Conservation (phyloP, 2,888 invertebrate species). For the Protonemura montana region DNA sequence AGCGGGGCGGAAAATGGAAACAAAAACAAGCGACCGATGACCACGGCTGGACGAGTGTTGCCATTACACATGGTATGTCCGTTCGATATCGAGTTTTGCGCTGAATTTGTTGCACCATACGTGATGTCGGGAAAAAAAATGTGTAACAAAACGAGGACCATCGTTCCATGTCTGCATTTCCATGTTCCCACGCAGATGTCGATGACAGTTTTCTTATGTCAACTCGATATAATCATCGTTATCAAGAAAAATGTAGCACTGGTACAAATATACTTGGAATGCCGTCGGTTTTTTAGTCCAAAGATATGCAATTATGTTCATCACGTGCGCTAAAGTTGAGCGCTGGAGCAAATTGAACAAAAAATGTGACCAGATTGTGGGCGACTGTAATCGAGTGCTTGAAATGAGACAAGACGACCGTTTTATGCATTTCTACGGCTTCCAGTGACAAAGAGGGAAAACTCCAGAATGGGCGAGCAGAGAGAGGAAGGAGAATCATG, state of each 20-base stretch:
- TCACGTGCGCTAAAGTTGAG: background rate
- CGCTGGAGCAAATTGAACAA: background rate
- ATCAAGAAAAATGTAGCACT: too few species aligned
- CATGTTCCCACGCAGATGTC: too few species aligned
- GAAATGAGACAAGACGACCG: background rate
- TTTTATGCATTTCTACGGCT: background rate
- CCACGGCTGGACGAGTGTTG: background rate
- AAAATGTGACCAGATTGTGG: background rate
- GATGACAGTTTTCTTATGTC: too few species aligned
- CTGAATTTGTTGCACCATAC: too few species aligned
- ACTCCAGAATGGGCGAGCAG: too few species aligned
- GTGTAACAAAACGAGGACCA: too few species aligned
- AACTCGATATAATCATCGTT: too few species aligned
- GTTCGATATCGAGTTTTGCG: too few species aligned
- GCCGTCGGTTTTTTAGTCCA: background rate
- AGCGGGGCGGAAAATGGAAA: background rate
- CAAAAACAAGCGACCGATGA: background rate
- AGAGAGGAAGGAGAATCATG: background rate
- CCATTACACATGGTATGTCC: background rate
- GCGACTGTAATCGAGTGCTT: background rate
- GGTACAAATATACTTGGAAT: too few species aligned
- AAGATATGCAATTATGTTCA: background rate
- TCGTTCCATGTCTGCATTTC: too few species aligned
- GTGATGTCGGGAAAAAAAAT: too few species aligned
- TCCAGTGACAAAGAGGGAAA: background rate